A percentile compares a stretch with the other conserved stretches of the same genome.
phyloP scores from a whole-genome alignment of 2,888 invertebrate genomes.

The Scaptomyza reducta region DNA sequence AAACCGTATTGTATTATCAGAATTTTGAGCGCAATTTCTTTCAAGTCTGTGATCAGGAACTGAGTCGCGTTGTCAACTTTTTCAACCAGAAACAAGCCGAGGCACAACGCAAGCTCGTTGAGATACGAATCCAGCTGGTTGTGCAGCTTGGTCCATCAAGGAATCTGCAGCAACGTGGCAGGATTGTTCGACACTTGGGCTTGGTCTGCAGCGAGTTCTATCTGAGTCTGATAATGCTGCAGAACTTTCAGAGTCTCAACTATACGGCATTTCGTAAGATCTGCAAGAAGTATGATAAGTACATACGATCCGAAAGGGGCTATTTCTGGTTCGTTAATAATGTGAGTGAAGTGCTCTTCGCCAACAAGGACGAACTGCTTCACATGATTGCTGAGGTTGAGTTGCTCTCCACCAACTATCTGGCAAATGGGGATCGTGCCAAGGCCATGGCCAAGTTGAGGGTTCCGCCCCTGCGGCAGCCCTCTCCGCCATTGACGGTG shows the following conservation, averaged over 20 bases:
- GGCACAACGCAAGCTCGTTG: conserved; percentile 92
- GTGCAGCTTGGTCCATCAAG: background rate
- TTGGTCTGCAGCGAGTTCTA: conserved; percentile 99
- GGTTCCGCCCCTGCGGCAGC: conserved; percentile 97
- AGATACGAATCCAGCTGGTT: conserved; percentile 1
- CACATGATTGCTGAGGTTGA: conserved; percentile 89
- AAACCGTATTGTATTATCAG: conserved; percentile 5
- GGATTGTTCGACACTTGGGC: conserved; percentile 85
- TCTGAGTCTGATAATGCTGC: conserved; percentile 95
- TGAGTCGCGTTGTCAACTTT: conserved; percentile 97
- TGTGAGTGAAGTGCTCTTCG: conserved; percentile 87
- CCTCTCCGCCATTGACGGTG: conserved; percentile 92
- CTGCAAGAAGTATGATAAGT: conserved; percentile 98
- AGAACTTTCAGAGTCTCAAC: conserved; percentile 98
- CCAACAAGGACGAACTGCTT: conserved; percentile 86
- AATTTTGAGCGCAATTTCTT: conserved; percentile 92
- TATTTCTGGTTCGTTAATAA: conserved; percentile 94
- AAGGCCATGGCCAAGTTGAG: conserved; percentile 98
- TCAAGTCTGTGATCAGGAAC: conserved; percentile 94
- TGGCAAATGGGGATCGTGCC: conserved; percentile 95
- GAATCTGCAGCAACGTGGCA: background rate
- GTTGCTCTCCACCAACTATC: conserved; percentile 90
- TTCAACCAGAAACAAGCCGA: conserved; percentile 98
- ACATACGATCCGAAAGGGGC: conserved; percentile 90
- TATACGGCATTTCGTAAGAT: conserved; percentile 99